These are phyloP conservation scores for Drosophila bocki DNA, from an alignment of 1,140 invertebrate species.

Conservation along the genomic window DNA sequence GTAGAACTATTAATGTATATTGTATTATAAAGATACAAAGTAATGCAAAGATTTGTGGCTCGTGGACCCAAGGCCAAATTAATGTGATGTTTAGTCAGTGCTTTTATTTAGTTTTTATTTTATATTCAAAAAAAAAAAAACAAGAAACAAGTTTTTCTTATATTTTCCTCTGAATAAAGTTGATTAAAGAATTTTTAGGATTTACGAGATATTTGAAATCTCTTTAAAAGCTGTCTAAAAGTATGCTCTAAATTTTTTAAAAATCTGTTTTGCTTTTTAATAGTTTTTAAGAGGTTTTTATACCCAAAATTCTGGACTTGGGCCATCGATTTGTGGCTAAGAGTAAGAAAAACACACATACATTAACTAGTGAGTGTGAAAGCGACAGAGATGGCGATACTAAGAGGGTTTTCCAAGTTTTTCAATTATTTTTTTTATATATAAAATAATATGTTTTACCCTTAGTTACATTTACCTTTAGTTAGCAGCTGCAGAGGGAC, in stretches of 20 bases:
- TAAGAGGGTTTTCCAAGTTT: neutral
- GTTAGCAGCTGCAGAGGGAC: neutral
- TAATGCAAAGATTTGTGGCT: constrained; percentile 11
- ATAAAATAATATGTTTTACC: too few species aligned
- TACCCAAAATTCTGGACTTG: neutral
- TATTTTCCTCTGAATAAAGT: too few species aligned
- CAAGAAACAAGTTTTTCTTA: neutral
- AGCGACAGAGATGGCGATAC: constrained; percentile 16
- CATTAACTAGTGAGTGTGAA: constrained; percentile 18
- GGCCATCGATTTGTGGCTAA: neutral
- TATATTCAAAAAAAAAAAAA: neutral
- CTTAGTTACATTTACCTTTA: neutral
- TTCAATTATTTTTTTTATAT: too few species aligned
- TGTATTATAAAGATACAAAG: constrained; percentile 49
- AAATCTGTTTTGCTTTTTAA: neutral
- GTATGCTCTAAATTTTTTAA: neutral
- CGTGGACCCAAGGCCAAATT: neutral
- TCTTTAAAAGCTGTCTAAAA: neutral
- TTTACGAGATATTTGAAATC: neutral
- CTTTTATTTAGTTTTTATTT: neutral
- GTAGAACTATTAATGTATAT: constrained; percentile 72
- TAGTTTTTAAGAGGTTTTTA: neutral
- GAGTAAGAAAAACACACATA: neutral
- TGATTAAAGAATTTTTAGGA: neutral
- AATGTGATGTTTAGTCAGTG: constrained; percentile 19